Evolutionary conservation across 2,888 invertebrate genomes (phyloP).

Genomic region (Trichogramma dendrolimi): DNA sequence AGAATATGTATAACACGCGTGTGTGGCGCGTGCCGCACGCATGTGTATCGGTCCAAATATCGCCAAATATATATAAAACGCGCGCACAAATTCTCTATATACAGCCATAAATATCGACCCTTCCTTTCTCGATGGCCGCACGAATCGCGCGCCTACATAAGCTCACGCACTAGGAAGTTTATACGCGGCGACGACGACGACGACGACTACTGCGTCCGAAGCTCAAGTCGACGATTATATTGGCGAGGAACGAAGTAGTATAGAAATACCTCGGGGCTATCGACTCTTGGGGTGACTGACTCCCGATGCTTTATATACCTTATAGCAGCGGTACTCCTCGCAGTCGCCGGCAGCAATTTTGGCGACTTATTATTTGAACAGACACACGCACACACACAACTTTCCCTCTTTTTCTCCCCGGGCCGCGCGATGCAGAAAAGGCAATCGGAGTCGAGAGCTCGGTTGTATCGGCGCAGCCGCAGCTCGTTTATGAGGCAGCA

Average conservation of each 20-base stretch:
- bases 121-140: too few relatives aligned
- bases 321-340: conserved; percentile 24
- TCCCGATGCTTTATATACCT: background rate
- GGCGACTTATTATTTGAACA: conserved; percentile 44
- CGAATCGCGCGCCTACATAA: background rate
- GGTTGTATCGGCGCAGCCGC: background rate
- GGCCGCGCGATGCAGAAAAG: background rate
- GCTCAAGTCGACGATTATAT: conserved; percentile 10
- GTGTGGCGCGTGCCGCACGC: too few relatives aligned
- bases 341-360: conserved; percentile 28
- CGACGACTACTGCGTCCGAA: background rate
- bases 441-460: background rate
- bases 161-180: background rate
- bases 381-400: conserved; percentile 14
- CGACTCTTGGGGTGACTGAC: conserved; percentile 21
- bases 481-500: too few relatives aligned
- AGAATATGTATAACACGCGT: too few relatives aligned
- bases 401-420: background rate
- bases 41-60: too few relatives aligned
- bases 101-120: too few relatives aligned
- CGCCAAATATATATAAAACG: too few relatives aligned
- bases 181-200: background rate
- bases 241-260: conserved; percentile 2
- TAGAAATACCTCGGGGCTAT: conserved; percentile 20
- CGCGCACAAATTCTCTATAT: too few relatives aligned